Percentiles rank a stretch among this genome's conserved stretches.
Conservation (phyloP, 2,797 vertebrate species). For the Malacoctenus gilli region DNA sequence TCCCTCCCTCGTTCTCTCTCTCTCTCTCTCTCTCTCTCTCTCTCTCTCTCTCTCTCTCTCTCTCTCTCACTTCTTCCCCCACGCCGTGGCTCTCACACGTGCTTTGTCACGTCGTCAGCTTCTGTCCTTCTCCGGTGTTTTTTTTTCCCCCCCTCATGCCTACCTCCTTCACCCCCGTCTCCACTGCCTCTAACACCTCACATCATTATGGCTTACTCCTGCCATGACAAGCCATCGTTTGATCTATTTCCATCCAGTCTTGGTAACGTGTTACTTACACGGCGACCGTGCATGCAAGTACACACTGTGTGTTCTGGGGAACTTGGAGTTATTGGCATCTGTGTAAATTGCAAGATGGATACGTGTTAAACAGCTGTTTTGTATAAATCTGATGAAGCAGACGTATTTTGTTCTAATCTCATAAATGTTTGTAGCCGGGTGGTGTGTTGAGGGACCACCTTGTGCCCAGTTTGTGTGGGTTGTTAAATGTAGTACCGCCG, state of each 20-base stretch:
- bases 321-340: slow-evolving; percentile 20
- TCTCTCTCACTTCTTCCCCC: too few species aligned
- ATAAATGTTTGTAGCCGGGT: too few species aligned
- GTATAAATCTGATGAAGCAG: slow-evolving; percentile 19
- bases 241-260: slow-evolving; percentile 70
- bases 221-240: slow-evolving; percentile 64
- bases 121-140: slow-evolving; percentile 19
- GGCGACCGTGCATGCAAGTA: slow-evolving; percentile 37
- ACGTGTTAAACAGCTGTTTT: slow-evolving; percentile 27
- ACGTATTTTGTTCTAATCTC: too few species aligned
- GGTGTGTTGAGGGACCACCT: too few species aligned
- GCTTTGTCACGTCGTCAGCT: slow-evolving; percentile 20
- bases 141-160: slow-evolving; percentile 39
- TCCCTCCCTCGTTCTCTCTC: slow-evolving; percentile 27
- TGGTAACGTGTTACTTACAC: slow-evolving; percentile 59
- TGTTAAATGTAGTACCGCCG: too few species aligned
- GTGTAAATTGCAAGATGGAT: too few species aligned
- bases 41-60: too few species aligned
- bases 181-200: slow-evolving; percentile 61
- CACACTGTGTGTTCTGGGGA: background rate
- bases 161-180: slow-evolving; percentile 43
- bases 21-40: slow-evolving; percentile 1
- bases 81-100: slow-evolving; percentile 36
- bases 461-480: too few species aligned
- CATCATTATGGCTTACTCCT: slow-evolving; percentile 68